These are phyloP conservation scores for Gymnocephalus cernua DNA, from an alignment of 2,113 vertebrate genomes.

Conservation along the genomic window DNA sequence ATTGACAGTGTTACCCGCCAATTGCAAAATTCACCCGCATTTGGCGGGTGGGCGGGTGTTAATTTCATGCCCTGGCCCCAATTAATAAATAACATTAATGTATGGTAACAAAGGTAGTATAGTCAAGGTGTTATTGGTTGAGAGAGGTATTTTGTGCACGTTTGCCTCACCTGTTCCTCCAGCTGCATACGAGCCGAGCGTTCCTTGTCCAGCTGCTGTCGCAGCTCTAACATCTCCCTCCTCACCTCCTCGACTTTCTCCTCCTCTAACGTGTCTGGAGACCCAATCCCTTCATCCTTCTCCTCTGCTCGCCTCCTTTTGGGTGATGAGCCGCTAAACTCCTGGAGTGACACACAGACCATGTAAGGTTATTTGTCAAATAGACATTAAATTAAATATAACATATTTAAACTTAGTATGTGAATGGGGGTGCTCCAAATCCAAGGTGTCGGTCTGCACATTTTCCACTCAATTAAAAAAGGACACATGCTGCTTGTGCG, in stretches of 20 bases:
- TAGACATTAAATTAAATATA: not conserved
- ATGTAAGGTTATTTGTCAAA: not conserved
- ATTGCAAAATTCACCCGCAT: too few species aligned
- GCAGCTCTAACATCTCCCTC: slow-evolving; percentile 95
- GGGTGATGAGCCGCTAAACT: slow-evolving; percentile 95
- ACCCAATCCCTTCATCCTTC: slow-evolving; percentile 98
- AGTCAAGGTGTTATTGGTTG: not conserved
- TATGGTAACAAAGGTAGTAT: not conserved
- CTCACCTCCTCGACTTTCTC: slow-evolving; percentile 96
- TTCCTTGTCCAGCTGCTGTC: slow-evolving; percentile 97
- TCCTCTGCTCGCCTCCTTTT: slow-evolving; percentile 97
- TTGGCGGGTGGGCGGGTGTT: too few species aligned
- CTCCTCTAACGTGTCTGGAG: slow-evolving; percentile 96
- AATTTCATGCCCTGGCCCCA: too few species aligned
- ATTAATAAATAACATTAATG: not conserved
- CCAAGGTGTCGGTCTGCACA: too few species aligned
- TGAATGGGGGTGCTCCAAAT: not conserved
- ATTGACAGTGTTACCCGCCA: too few species aligned
- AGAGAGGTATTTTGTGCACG: not conserved
- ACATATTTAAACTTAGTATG: not conserved
- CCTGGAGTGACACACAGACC: slow-evolving; percentile 77
- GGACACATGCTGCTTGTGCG: not conserved
- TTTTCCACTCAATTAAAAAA: not conserved
- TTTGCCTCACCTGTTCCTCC: slow-evolving; percentile 93
- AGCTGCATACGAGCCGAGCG: slow-evolving; percentile 96